phyloP scores from a whole-genome alignment of 2,113 vertebrate species.

The Leucopternis melanops region DNA sequence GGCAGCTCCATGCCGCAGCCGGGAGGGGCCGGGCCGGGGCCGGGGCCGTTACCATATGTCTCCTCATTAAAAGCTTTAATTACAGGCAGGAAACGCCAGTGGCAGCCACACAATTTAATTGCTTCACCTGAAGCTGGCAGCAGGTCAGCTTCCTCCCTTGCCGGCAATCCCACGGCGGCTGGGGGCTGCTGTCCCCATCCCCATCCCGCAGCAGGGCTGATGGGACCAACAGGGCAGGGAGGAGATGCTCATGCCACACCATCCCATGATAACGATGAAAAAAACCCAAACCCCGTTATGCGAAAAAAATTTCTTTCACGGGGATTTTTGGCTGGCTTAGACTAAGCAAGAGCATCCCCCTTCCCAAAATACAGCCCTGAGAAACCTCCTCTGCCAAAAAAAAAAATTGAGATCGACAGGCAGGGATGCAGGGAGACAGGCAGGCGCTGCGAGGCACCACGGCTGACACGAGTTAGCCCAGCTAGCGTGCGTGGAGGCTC shows the following conservation, averaged over 20 bases:
- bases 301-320: rapidly evolving
- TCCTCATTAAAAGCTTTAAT: conserved; percentile 9
- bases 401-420: neutral
- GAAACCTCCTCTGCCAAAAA: neutral
- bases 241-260: rapidly evolving
- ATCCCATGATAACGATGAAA: neutral
- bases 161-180: rapidly evolving
- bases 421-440: neutral
- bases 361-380: neutral
- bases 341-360: neutral
- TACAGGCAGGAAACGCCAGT: neutral
- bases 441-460: neutral
- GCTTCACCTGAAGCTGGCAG: neutral
- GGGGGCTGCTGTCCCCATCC: neutral
- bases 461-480: neutral
- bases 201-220: neutral
- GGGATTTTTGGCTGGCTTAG: neutral
- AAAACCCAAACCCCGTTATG: rapidly evolving
- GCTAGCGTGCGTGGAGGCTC: neutral
- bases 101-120: neutral
- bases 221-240: neutral
- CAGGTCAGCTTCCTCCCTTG: neutral
- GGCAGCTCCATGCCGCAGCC: too few relatives aligned
- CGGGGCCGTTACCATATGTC: neutral
- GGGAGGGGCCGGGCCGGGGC: too few relatives aligned